Conservation (phyloP, 2,797 vertebrate genomes). For the Simalia tracyae region DNA sequence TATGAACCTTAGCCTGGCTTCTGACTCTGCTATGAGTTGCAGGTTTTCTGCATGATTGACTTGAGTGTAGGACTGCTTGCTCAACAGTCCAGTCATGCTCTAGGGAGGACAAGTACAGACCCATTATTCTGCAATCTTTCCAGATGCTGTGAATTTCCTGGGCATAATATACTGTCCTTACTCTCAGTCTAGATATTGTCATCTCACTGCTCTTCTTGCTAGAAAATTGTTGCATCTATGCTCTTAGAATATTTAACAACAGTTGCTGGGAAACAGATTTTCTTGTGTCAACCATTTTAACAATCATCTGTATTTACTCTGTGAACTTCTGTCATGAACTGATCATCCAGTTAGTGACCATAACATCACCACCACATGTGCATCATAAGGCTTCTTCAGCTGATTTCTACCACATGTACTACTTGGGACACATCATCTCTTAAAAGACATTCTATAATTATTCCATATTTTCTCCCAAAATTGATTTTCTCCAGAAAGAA, state of each 20-base stretch:
- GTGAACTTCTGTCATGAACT: neutral
- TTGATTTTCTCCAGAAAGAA: neutral
- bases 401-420: neutral
- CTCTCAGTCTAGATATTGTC: neutral
- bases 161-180: neutral
- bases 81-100: neutral
- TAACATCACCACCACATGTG: neutral
- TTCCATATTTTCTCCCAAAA: neutral
- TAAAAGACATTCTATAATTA: neutral
- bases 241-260: neutral
- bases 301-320: neutral
- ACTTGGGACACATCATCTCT: neutral
- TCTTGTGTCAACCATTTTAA: neutral
- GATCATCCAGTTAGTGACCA: neutral
- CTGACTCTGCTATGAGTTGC: neutral
- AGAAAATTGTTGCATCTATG: neutral
- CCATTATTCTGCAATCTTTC: neutral
- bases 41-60: neutral
- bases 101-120: neutral
- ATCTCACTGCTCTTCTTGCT: neutral
- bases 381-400: neutral
- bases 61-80: neutral
- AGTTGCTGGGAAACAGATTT: neutral
- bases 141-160: neutral
- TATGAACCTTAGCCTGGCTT: neutral